phyloP scores from a whole-genome alignment of 2,113 vertebrate genomes.

The Limnothrissa miodon region DNA sequence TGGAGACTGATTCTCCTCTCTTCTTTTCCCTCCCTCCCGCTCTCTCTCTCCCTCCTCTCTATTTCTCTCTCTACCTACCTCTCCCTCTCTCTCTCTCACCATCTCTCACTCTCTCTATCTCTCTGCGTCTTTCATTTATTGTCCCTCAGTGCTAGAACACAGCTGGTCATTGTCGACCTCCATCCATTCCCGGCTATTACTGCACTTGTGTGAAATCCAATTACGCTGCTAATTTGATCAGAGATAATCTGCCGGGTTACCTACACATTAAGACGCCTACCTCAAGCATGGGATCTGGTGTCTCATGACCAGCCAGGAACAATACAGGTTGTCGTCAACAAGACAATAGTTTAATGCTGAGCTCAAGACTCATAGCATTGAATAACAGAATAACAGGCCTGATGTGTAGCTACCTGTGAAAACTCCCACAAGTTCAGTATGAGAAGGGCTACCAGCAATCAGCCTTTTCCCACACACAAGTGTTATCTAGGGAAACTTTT shows the following conservation, averaged over 20 bases:
- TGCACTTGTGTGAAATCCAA: conserved; percentile 1
- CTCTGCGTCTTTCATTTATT: not conserved
- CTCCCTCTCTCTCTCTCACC: not conserved
- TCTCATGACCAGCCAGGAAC: not conserved
- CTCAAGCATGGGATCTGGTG: not conserved
- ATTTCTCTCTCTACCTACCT: not conserved
- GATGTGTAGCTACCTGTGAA: not conserved
- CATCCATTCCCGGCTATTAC: conserved; percentile 6
- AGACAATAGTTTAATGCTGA: not conserved
- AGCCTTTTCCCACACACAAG: not conserved
- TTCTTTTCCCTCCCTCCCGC: not conserved
- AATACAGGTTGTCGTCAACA: not conserved
- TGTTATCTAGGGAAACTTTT: not conserved
- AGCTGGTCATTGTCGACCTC: conserved; percentile 1
- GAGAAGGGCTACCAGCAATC: not conserved
- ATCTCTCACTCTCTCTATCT: not conserved
- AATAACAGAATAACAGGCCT: not conserved
- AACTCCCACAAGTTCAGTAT: not conserved
- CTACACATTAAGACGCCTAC: not conserved
- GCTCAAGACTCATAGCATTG: not conserved
- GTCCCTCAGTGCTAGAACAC: not conserved
- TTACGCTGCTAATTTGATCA: not conserved
- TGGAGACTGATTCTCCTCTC: conserved; percentile 29
- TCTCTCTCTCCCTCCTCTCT: not conserved
- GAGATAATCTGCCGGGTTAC: not conserved